phyloP scores from a whole-genome alignment of 2,113 vertebrate species.

The Piaya cayana region DNA sequence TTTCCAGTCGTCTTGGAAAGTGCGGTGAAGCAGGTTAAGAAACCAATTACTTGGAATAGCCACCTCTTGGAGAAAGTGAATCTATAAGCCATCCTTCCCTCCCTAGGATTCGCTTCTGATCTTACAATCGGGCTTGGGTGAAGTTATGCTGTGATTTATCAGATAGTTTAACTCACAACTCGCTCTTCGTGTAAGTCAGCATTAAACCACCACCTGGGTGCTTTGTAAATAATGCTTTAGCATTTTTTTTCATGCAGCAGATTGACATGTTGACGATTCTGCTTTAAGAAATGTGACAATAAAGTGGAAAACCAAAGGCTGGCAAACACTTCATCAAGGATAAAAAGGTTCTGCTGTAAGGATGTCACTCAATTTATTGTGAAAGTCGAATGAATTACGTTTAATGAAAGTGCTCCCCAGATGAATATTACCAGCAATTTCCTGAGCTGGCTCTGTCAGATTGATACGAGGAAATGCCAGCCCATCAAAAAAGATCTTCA shows the following conservation, averaged over 20 bases:
- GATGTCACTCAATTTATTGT: constrained; percentile 88
- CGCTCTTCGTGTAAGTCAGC: constrained; percentile 67
- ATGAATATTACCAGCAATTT: constrained; percentile 88
- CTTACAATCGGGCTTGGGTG: background rate
- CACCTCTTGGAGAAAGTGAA: constrained; percentile 1
- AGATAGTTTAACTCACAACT: constrained; percentile 56
- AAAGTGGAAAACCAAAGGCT: constrained; percentile 79
- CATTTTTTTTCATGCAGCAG: constrained; percentile 72
- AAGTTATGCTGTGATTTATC: constrained; percentile 72
- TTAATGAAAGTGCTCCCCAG: constrained; percentile 87
- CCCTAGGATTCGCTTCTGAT: background rate
- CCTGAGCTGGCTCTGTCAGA: constrained; percentile 82
- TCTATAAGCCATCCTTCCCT: background rate
- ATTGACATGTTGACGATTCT: constrained; percentile 82
- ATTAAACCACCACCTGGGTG: constrained; percentile 72
- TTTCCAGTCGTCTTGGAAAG: constrained; percentile 32
- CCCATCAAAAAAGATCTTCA: constrained; percentile 74
- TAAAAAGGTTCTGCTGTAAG: constrained; percentile 84
- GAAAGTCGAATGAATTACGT: constrained; percentile 89
- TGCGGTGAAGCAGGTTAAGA: constrained; percentile 28
- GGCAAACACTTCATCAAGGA: constrained; percentile 85
- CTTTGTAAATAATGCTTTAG: constrained; percentile 75
- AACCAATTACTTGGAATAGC: constrained; percentile 16
- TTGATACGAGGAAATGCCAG: constrained; percentile 81
- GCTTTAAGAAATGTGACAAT: constrained; percentile 83